Percentiles rank a stretch among this genome's conserved stretches.
These are phyloP conservation scores for Drosophila macrospina DNA, from an alignment of 2,888 invertebrate species.

Conservation along the genomic window DNA sequence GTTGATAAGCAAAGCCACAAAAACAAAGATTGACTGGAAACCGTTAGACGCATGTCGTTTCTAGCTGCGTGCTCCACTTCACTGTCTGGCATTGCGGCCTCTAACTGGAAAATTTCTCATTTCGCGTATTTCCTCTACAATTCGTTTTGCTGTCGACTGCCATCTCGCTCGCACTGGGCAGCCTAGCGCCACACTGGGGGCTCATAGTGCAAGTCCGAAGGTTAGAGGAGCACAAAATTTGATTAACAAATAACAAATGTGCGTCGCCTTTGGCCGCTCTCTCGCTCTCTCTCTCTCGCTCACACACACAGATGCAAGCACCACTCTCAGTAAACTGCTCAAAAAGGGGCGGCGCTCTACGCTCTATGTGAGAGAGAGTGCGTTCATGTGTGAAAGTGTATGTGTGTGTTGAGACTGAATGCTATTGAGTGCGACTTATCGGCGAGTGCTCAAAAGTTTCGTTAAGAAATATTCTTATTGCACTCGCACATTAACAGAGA, in stretches of 20 bases:
- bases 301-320: constrained; percentile 6
- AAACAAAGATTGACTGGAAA: constrained; percentile 47
- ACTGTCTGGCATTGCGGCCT: constrained; percentile 59
- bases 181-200: constrained; percentile 26
- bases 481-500: constrained; percentile 35
- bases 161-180: constrained; percentile 57
- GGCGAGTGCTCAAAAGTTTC: constrained; percentile 51
- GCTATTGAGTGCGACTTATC: constrained; percentile 27
- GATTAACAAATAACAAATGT: constrained; percentile 78
- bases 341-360: constrained; percentile 48
- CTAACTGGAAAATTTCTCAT: constrained; percentile 68
- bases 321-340: constrained; percentile 32
- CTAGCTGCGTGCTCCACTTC: constrained; percentile 63
- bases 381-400: constrained; percentile 8
- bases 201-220: constrained; percentile 42
- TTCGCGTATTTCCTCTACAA: constrained; percentile 49
- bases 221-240: constrained; percentile 67
- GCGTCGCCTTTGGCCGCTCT: constrained; percentile 34
- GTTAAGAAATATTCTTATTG: constrained; percentile 57
- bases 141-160: constrained; percentile 21
- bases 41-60: constrained; percentile 46
- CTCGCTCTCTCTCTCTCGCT: constrained; percentile 29
- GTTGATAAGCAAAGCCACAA: constrained; percentile 47
- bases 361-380: constrained; percentile 12
- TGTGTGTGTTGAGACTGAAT: constrained; percentile 27